Evolutionary conservation across 2,888 invertebrate genomes (phyloP), one percentile per base, ranked within the genome.

Genomic region (Galerucella calmariensis): DNA sequence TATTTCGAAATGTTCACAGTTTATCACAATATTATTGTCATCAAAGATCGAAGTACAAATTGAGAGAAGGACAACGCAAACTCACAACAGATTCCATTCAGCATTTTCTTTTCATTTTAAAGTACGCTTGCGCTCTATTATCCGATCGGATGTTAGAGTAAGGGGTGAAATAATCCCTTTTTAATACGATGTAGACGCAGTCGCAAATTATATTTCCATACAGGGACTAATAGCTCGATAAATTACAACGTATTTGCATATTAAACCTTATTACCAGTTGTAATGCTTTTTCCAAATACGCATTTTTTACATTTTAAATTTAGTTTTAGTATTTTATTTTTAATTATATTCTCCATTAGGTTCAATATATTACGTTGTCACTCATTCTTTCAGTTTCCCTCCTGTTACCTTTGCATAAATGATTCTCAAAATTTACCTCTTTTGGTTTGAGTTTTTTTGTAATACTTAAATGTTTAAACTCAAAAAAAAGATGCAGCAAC

Each of bases 21-120:
- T 75, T 59, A 69, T 72, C 75, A 71, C 76, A 74, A 75, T 75
- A 69, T 71, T 75, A 76, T 78, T 78, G 75, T 76, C 76, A 76
- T 76, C 72, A 71, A 75, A 77, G 77, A 78, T 75, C 78, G 75
- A 77, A 77, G 68, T 70, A 73, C 46, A 71, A 75, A 65, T 69
- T 67, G 46, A 69, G 58, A 62, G 65, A 75, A 67, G 72, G 62
- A 35, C 67, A 73, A 75, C 72, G 72, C 72, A 72, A 72, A 27
- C 72, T 72, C 72, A 72, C 72, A 59, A 59, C 65, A 65, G 66
- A 35, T 71, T 44, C 44, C 56, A 72, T 72, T 72, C 58, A 66
- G 53, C 56, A 67, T 72, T 44, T 67, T 71, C 24, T 65, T 56
- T 65, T 66, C 53, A 56, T 44, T 35, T 56, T 41, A 20, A 58